Base-by-base conservation (phyloP, 2,113 vertebrate species). In the Formicarius rufipectus region DNA sequence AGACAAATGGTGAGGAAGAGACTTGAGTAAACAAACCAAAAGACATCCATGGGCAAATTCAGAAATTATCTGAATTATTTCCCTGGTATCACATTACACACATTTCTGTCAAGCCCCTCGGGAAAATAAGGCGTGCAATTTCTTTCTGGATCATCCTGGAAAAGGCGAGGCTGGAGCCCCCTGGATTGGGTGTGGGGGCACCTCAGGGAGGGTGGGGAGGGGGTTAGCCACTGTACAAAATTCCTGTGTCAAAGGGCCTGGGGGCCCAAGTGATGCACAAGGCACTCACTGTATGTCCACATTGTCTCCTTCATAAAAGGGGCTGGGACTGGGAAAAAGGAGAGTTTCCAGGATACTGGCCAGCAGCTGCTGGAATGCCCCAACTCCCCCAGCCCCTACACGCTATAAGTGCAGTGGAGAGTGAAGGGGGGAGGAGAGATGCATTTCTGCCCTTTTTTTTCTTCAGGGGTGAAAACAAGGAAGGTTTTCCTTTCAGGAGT, bases 221-320 rank as follows among this genome's bases (percentile, higher is more conserved):
- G 84, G 95, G 93, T 95, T 87, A 97, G 89, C 69, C 77, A 82
- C 97, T 97, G 95, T 94, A 96, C 50, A 39, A 97, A 98, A 97
- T 97, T 94, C 87, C 94, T 2, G 6, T 96, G 96, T 97, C 97
- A 97, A 96, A 98, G 96, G 94, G 95, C 96, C 95, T 8, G 89
- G 82, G 97, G 98, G 96, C 96, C 97, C 95, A 95, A 97, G 96
- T 97, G 97, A 96, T 82, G 77, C 97, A 97, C 97, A 98, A 98
- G 97, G 97, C 98, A 94, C 95, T 97, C 97, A 98, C 98, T 98
- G 97, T 98, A 98, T 97, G 97, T 75, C 76, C 0, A 39, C 97
- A 98, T 99, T 99, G 98, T 99, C 96, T 96, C 95, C 95, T 97
- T 96, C 96, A 98, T 98, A 98, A 98, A 98, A 97, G 95, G 98